A percentile compares a stretch with the other conserved stretches of the same genome.
These are phyloP conservation scores for Ramphastos sulfuratus DNA, from an alignment of 2,113 vertebrate genomes.

Conservation along the genomic window DNA sequence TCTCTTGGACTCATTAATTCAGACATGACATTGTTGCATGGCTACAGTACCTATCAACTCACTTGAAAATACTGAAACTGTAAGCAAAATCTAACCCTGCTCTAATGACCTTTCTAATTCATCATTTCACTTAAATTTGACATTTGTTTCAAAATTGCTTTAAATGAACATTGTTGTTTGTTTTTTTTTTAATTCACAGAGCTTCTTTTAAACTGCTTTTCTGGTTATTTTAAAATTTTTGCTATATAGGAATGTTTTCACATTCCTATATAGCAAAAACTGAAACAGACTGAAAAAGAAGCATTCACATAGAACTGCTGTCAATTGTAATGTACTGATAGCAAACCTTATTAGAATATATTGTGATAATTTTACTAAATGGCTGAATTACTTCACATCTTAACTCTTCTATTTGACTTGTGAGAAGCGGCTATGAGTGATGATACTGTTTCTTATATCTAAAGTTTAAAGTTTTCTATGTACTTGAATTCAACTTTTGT, in stretches of 20 bases:
- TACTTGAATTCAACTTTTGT: background rate
- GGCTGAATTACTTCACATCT: background rate
- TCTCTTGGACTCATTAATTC: background rate
- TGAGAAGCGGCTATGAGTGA: background rate
- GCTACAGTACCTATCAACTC: background rate
- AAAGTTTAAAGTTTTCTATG: background rate
- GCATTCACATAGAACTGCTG: background rate
- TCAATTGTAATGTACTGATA: background rate
- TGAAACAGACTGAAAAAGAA: background rate
- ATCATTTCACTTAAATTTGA: background rate
- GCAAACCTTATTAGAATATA: background rate
- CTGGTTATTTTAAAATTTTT: background rate
- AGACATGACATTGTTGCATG: background rate
- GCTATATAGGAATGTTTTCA: background rate
- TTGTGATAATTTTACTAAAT: background rate
- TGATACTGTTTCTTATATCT: background rate
- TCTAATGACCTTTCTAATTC: background rate
- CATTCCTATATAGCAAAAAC: too few species aligned
- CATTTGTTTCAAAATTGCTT: background rate
- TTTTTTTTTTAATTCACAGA: background rate
- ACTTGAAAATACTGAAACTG: background rate
- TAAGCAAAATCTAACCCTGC: too few species aligned
- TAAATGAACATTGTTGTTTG: background rate
- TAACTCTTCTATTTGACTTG: background rate
- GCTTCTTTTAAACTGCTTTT: background rate